Evolutionary conservation across 2,888 invertebrate species (phyloP), one percentile per base, ranked within the genome.

Genomic region (Cephus runcator): DNA sequence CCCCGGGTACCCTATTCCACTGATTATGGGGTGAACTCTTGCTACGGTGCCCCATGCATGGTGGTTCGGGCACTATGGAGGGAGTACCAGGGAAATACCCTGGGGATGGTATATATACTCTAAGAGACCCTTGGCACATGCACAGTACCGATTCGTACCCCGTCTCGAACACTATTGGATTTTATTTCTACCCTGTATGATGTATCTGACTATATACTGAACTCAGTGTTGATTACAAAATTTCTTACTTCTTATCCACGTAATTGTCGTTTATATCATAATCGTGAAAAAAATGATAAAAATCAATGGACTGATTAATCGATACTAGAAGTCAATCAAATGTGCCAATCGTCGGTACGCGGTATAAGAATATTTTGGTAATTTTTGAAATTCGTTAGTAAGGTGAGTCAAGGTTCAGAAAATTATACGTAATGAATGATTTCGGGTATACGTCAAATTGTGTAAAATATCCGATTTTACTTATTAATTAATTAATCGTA

Each of bases 71-170:
- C 76, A 79, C 78, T 79, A 81, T 85, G 86, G 88, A 86, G 85
- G 86, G 86, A 85, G 86, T 85, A 82, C 79, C 75, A 56, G 23
- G 23, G 83, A 86, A 85, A 88, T 87, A 88, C 87, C 88, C 86
- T 87, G 85, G 82, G 87, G 85, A 86, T 83, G 81, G 84, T 90
- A 90, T 91, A 90, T 90, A 91, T 89, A 86, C 84, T 83, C 85
- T 85, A 81, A 81, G 84, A 87, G 86, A 84, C 88, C 87, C 86
- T 86, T 85, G 83, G 84, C 85, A 85, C 84, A 86, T 88, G 86
- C 88, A 87, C 90, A 91, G 91, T 91, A 85, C 86, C 85, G 87
- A 87, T 85, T 86, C 85, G 88, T 89, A 88, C 87, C 88, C 88
- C 85, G 87, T 77, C 75, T 77, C 79, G 81, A 81, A 80, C 83